These are phyloP conservation scores for Heterohyrax brucei DNA, from an alignment of 2,797 vertebrate species.

Conservation along the genomic window DNA sequence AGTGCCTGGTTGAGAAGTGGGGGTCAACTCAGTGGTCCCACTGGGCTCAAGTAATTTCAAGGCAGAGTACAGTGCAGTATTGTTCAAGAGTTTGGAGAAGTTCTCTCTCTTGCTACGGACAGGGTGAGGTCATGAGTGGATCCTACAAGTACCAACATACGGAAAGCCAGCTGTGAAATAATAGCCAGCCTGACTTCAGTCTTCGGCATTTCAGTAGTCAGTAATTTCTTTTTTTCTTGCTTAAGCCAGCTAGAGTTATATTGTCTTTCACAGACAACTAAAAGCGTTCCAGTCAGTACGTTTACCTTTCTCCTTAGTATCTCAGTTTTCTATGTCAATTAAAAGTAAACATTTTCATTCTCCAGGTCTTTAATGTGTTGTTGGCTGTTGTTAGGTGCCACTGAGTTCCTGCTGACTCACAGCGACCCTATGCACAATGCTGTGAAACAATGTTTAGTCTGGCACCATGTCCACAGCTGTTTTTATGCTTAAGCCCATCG, in stretches of 20 bases:
- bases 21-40: not conserved
- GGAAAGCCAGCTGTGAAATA: not conserved
- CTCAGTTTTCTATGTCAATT: not conserved
- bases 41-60: not conserved
- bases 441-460: too few relatives aligned
- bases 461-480: too few relatives aligned
- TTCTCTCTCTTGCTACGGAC: not conserved
- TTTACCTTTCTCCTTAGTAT: not conserved
- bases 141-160: not conserved
- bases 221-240: not conserved
- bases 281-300: not conserved
- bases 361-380: not conserved
- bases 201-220: not conserved
- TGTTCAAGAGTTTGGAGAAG: not conserved
- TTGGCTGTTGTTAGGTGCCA: too few relatives aligned
- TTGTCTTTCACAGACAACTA: not conserved
- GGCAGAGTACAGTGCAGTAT: not conserved
- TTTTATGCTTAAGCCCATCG: too few relatives aligned
- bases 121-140: not conserved
- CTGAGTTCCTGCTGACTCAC: too few relatives aligned
- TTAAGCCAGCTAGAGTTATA: constrained; percentile 32
- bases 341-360: not conserved
- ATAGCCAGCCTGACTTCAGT: not conserved
- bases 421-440: too few relatives aligned
- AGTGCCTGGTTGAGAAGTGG: not conserved